Conservation (phyloP, 2,888 invertebrate species). For the Heliconius charithonia region DNA sequence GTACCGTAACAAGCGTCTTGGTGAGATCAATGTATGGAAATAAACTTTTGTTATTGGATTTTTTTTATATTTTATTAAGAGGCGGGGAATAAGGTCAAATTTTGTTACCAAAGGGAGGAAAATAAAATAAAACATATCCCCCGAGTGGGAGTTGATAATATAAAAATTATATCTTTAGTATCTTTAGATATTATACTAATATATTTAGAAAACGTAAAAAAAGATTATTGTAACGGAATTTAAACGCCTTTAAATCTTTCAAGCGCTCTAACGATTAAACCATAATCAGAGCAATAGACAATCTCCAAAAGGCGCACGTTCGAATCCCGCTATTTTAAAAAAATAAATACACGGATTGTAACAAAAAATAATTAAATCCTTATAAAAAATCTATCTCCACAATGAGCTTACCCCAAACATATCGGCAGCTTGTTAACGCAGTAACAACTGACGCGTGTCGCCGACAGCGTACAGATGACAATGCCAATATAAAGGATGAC, state of each 20-base stretch:
- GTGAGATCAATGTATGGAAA: slow-evolving; percentile 51
- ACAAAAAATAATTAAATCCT: not conserved
- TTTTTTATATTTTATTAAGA: too few species aligned
- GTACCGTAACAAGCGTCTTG: slow-evolving; percentile 71
- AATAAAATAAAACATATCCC: too few species aligned
- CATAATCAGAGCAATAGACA: not conserved
- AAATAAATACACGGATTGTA: not conserved
- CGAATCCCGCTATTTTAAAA: not conserved
- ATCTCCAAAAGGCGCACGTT: not conserved
- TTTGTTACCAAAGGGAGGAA: too few species aligned
- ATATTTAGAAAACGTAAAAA: not conserved
- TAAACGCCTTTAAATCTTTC: not conserved
- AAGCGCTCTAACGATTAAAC: not conserved
- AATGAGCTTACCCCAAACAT: slow-evolving; percentile 38
- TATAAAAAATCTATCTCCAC: slow-evolving; percentile 48
- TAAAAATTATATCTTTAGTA: too few species aligned
- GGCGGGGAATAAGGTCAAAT: too few species aligned
- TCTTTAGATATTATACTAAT: too few species aligned
- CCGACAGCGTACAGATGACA: slow-evolving; percentile 51
- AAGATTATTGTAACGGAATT: not conserved
- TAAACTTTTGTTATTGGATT: slow-evolving; percentile 38
- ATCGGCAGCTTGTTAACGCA: slow-evolving; percentile 67
- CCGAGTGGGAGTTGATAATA: too few species aligned
- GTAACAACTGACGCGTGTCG: slow-evolving; percentile 72
- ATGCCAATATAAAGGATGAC: slow-evolving; percentile 42